Evolutionary conservation across 2,797 vertebrate species (phyloP), one percentile per base, ranked within the genome.

Genomic region (Apogon hyalosoma): DNA sequence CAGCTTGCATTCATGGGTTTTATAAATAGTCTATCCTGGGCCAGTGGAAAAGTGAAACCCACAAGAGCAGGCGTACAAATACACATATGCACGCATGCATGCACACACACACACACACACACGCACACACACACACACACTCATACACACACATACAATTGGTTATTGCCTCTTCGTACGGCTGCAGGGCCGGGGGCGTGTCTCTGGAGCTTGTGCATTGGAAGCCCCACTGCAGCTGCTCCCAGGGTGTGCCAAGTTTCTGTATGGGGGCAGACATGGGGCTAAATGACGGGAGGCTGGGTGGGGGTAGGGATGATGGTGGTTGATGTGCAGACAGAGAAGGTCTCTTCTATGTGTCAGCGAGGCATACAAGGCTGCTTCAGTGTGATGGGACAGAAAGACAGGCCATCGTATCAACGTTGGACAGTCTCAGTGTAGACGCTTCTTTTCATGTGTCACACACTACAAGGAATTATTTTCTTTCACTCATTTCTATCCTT

Each of bases 201-300:
- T 90, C 86, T 85, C 78, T 83, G 83, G 85, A 76, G 85, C 84
- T 50, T 42, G 61, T 82, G 87, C 88, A 75, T 73, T 81, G 75
- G 89, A 88, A 84, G 86, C 84, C 87, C 88, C 70, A 69, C 87
- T 92, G 92, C 93, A 93, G 92, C 93, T 94, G 93, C 92, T 92
- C 87, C 79, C 81, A 74, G 89, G 87, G 90, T 90, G 90, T 94
- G 93, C 93, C 92, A 94, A 94, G 93, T 93, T 91, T 90, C 83
- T 88, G 88, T 81, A 77, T 79, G 82, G 85, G 75, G 86, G 83
- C 77, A 84, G 80, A 88, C 79, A 80, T 62, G 84, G 86, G 85
- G 73, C 73, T 84, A 84, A 83, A 81, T 68, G 83, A 86, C 63
- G 70, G 77, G 73, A 70, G 84, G 70, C 54, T 60, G 84, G 75